These are phyloP conservation scores for Entosphenus tridentatus DNA, from an alignment of 2,113 vertebrate species.

Conservation along the genomic window DNA sequence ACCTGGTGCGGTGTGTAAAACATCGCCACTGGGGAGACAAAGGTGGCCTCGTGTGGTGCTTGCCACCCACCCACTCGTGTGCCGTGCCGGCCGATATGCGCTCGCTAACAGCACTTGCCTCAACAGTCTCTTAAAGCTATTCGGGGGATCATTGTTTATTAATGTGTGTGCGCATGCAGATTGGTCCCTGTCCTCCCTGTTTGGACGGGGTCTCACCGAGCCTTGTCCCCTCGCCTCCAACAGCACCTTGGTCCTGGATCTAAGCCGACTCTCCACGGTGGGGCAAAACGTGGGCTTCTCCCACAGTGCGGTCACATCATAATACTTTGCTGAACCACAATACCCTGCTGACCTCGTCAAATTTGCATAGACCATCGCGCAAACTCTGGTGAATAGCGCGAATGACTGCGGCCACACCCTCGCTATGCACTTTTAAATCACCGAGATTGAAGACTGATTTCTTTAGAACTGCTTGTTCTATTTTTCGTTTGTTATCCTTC, in stretches of 20 bases:
- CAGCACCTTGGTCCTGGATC: neutral
- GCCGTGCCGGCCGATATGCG: neutral
- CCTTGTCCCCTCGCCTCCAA: neutral
- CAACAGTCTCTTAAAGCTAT: neutral
- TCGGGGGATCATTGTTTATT: neutral
- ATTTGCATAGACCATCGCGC: too few relatives aligned
- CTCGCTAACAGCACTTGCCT: neutral
- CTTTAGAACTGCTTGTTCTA: too few relatives aligned
- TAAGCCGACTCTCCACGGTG: too few relatives aligned
- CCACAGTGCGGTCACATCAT: too few relatives aligned
- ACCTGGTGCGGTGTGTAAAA: neutral
- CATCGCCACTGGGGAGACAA: neutral
- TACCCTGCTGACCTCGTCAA: too few relatives aligned
- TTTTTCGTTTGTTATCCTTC: too few relatives aligned
- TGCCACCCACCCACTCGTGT: neutral
- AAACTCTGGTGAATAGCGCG: too few relatives aligned
- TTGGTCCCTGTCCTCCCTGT: conserved; percentile 2
- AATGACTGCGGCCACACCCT: too few relatives aligned
- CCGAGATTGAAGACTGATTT: too few relatives aligned
- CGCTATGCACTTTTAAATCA: too few relatives aligned
- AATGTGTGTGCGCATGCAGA: neutral
- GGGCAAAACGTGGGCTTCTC: too few relatives aligned
- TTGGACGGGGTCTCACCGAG: neutral
- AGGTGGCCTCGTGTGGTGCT: neutral
- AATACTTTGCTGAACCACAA: too few relatives aligned